phyloP scores from a whole-genome alignment of 2,113 vertebrate species.

The Cricetomys ansorgei region DNA sequence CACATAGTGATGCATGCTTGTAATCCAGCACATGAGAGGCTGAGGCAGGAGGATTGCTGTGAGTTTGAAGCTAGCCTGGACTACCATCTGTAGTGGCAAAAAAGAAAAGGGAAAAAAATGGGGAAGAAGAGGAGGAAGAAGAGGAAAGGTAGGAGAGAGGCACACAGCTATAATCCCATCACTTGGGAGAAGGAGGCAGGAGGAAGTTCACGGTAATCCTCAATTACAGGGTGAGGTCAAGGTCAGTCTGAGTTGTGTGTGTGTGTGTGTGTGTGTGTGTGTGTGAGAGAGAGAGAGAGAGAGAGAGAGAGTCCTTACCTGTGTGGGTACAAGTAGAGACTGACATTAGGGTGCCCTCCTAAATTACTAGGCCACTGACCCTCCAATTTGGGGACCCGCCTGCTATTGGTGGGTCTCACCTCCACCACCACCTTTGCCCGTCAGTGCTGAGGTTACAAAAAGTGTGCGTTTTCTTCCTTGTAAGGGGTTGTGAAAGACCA shows the following conservation, averaged over 20 bases:
- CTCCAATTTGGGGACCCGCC: not conserved
- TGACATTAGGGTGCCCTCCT: not conserved
- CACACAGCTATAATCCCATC: not conserved
- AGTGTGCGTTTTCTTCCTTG: not conserved
- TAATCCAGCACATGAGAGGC: not conserved
- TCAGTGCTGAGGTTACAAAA: not conserved
- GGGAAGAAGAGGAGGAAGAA: fast-evolving
- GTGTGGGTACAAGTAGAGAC: not conserved
- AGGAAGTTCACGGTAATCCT: not conserved
- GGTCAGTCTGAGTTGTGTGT: not conserved
- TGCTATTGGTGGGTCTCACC: not conserved
- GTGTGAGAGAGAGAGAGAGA: too few species aligned
- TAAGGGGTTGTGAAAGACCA: not conserved
- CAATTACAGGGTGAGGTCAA: not conserved
- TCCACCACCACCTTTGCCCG: not conserved
- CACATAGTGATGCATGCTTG: not conserved
- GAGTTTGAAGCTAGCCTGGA: not conserved
- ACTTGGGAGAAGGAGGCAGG: not conserved
- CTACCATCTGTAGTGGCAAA: not conserved
- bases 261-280: not conserved
- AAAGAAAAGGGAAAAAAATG: not conserved
- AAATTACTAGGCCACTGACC: not conserved
- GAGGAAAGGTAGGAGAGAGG: too few species aligned
- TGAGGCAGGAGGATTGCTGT: not conserved
- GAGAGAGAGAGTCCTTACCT: not conserved